These are phyloP conservation scores for Epinephelus coioides DNA, from an alignment of 2,797 vertebrate genomes.

Conservation along the genomic window DNA sequence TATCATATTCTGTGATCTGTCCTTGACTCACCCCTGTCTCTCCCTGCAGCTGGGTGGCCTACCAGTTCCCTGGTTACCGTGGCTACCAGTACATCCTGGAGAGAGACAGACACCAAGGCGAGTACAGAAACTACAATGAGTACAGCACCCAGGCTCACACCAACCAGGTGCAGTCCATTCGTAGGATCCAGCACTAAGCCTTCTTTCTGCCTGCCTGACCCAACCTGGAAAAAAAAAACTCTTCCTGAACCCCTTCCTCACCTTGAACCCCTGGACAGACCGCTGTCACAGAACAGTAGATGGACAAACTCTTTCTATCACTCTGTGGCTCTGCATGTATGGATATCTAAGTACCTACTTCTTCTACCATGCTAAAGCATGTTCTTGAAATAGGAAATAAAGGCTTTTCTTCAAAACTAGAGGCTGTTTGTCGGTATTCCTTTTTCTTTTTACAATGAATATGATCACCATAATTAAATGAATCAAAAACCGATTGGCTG, in stretches of 20 bases:
- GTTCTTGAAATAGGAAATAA: conserved; percentile 87
- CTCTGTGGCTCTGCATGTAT: conserved; percentile 79
- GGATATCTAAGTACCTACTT: conserved; percentile 73
- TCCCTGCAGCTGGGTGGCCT: conserved; percentile 93
- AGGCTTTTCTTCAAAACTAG: conserved; percentile 85
- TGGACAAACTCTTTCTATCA: conserved; percentile 72
- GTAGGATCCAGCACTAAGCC: conserved; percentile 94
- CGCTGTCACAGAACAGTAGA: conserved; percentile 72
- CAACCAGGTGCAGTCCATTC: conserved; percentile 98
- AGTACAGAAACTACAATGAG: conserved; percentile 95
- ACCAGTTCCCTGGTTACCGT: conserved; percentile 98
- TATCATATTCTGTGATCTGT: neutral
- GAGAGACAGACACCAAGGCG: conserved; percentile 94
- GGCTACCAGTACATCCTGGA: conserved; percentile 98
- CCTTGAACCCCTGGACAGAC: conserved; percentile 59
- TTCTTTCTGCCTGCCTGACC: conserved; percentile 59
- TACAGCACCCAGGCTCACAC: conserved; percentile 96
- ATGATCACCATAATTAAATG: conserved; percentile 10
- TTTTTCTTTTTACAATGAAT: conserved; percentile 47
- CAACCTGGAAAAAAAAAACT: conserved; percentile 34
- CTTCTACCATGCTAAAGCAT: conserved; percentile 76
- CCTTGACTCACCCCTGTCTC: conserved; percentile 1
- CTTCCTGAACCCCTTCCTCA: conserved; percentile 43
- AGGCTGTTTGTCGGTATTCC: conserved; percentile 73
- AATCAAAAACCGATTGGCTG: conserved; percentile 10